A percentile compares a stretch with the other conserved stretches of the same genome.
These are phyloP conservation scores for Harpagus bidentatus DNA, from an alignment of 2,113 vertebrate genomes.

Conservation along the genomic window DNA sequence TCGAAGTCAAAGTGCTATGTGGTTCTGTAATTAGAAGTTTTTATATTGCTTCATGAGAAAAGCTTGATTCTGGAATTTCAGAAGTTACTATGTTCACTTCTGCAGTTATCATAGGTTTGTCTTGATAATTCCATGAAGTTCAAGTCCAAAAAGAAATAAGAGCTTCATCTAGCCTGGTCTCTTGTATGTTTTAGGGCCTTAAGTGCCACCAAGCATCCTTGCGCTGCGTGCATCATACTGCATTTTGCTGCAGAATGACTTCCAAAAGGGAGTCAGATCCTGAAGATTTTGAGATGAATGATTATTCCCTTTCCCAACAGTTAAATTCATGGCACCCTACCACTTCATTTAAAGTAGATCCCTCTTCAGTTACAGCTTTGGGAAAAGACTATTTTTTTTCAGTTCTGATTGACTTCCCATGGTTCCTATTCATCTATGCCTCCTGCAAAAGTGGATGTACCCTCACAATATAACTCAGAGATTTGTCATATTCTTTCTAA, in stretches of 20 bases:
- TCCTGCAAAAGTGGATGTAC: background rate
- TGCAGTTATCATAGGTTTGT: background rate
- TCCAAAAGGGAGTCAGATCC: background rate
- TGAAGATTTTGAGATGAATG: background rate
- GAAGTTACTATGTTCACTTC: background rate
- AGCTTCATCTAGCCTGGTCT: background rate
- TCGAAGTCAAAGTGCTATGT: too few species aligned
- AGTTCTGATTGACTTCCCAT: background rate
- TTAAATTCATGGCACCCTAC: background rate
- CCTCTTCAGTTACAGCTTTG: background rate
- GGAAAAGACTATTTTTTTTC: background rate
- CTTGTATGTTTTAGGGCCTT: background rate
- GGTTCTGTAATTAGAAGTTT: background rate
- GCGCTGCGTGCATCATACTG: background rate
- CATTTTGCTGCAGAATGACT: background rate
- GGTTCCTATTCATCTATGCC: background rate
- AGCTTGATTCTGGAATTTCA: background rate
- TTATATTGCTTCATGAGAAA: background rate
- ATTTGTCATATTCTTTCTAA: background rate
- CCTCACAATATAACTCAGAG: too few species aligned
- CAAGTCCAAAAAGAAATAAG: background rate
- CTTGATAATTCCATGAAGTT: background rate
- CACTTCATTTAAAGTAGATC: background rate
- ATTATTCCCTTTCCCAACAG: background rate
- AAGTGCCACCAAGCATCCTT: background rate